Percentiles rank a stretch among this genome's conserved stretches.
Conservation (phyloP, 2,888 invertebrate genomes). For the Neria commutata region DNA sequence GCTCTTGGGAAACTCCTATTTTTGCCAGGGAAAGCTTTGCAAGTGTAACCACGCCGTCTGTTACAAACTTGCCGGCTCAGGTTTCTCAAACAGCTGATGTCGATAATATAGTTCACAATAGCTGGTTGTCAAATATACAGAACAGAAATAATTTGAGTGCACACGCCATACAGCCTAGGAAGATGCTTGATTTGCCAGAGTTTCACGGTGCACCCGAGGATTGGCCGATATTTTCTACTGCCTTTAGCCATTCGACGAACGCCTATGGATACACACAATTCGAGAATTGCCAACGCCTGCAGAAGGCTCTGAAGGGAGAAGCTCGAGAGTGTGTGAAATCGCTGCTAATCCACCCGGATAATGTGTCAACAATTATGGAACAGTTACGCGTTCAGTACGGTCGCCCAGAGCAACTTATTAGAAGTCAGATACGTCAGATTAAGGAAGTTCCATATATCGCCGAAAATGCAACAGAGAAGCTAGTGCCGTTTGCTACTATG, state of each 20-base stretch:
- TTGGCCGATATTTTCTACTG: neutral
- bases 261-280: constrained; percentile 16
- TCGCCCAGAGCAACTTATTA: constrained; percentile 13
- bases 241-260: too few relatives aligned
- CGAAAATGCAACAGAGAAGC: constrained; percentile 13
- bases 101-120: too few relatives aligned
- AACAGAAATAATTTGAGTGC: too few relatives aligned
- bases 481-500: constrained; percentile 19
- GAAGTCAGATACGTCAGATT: constrained; percentile 18
- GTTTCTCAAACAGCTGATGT: too few relatives aligned
- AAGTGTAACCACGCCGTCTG: too few relatives aligned
- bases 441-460: constrained; percentile 8
- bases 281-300: constrained; percentile 19
- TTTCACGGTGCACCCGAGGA: constrained; percentile 1
- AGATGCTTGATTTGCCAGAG: constrained; percentile 3
- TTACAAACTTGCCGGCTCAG: too few relatives aligned
- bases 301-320: constrained; percentile 16
- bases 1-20: too few relatives aligned
- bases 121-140: too few relatives aligned
- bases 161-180: too few relatives aligned
- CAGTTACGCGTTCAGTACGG: constrained; percentile 22
- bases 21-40: too few relatives aligned
- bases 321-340: constrained; percentile 22
- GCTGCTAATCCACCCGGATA: constrained; percentile 24
- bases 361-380: too few relatives aligned